Percentiles rank a stretch among this genome's conserved stretches.
These are phyloP conservation scores for Verasper variegatus DNA, from an alignment of 2,113 vertebrate species.

Conservation along the genomic window DNA sequence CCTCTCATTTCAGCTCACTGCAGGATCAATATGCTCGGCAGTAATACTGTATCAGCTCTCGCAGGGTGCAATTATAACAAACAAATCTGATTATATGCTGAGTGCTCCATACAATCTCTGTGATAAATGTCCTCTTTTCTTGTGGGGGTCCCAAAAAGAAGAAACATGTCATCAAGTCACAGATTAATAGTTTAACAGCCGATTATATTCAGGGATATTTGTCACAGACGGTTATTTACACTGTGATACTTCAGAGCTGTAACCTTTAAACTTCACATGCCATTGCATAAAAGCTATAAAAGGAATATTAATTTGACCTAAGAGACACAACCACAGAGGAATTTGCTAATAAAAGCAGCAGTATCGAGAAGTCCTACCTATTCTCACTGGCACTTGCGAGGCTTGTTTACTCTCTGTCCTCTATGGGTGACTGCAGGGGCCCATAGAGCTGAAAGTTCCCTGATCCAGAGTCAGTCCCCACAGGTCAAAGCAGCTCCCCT, in stretches of 20 bases:
- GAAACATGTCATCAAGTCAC: constrained; percentile 11
- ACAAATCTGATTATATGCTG: constrained; percentile 77
- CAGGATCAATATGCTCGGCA: constrained; percentile 75
- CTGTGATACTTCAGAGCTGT: neutral
- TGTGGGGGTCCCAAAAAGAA: neutral
- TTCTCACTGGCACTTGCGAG: constrained; percentile 25
- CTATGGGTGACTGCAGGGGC: constrained; percentile 8
- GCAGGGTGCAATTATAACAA: constrained; percentile 75
- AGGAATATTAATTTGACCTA: neutral
- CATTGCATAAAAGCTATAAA: constrained; percentile 4
- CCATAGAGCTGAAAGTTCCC: constrained; percentile 16
- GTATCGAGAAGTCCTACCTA: constrained; percentile 45
- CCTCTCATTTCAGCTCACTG: constrained; percentile 57
- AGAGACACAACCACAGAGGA: neutral
- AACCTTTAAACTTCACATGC: neutral
- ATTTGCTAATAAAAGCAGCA: constrained; percentile 6
- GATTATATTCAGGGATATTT: constrained; percentile 1
- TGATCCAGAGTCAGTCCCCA: constrained; percentile 45
- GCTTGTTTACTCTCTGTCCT: constrained; percentile 39
- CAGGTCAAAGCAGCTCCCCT: constrained; percentile 46
- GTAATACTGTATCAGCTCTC: constrained; percentile 77
- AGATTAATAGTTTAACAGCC: constrained; percentile 5
- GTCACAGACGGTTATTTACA: neutral
- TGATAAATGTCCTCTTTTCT: constrained; percentile 42
- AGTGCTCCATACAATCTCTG: constrained; percentile 68